Conservation (phyloP, 2,797 vertebrate genomes). For the Phyllotis vaccarum region DNA sequence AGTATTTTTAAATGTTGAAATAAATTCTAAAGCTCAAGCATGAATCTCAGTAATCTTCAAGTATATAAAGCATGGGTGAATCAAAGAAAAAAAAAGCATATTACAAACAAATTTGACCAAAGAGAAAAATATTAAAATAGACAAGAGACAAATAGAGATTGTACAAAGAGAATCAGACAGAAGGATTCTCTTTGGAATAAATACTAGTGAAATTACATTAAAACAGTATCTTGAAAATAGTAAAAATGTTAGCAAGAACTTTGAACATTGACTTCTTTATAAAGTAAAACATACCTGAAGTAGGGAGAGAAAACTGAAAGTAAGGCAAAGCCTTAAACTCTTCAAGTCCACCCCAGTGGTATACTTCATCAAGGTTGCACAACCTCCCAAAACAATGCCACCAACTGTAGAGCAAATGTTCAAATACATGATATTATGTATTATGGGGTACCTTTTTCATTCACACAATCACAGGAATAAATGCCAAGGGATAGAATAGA, state of each 20-base stretch:
- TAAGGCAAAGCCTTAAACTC: too few relatives aligned
- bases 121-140: constrained; percentile 27
- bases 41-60: neutral
- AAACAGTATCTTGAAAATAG: neutral
- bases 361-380: neutral
- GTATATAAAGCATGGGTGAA: constrained; percentile 11
- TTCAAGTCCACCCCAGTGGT: neutral
- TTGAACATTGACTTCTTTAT: too few relatives aligned
- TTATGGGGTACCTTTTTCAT: neutral
- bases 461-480: neutral
- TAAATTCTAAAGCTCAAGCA: neutral
- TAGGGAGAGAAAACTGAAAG: neutral
- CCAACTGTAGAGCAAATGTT: neutral
- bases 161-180: neutral
- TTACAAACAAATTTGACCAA: neutral
- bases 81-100: neutral
- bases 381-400: neutral
- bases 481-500: neutral
- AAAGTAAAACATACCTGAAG: too few relatives aligned
- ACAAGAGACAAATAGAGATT: neutral
- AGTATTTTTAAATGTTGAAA: neutral
- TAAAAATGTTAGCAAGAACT: neutral
- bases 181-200: neutral
- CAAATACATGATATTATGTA: neutral
- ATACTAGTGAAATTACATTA: neutral